Conservation (phyloP, 2,113 vertebrate genomes). For the Heterotis niloticus region DNA sequence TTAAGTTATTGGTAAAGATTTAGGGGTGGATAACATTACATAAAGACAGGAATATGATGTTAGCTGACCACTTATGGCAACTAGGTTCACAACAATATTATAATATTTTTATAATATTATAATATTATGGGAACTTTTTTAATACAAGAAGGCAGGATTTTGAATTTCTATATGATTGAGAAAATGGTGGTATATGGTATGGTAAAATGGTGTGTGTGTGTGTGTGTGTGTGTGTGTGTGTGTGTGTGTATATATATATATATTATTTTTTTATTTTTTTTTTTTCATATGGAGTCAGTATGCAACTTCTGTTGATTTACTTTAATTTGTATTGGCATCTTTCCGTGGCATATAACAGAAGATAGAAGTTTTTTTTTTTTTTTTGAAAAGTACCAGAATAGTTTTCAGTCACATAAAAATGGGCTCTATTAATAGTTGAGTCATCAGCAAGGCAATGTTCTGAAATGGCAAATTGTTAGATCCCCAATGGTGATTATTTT, state of each 20-base stretch:
- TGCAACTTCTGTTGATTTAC: conserved; percentile 41
- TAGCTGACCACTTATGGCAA: conserved; percentile 55
- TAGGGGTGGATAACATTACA: conserved; percentile 68
- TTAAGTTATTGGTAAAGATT: conserved; percentile 72
- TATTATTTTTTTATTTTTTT: conserved; percentile 44
- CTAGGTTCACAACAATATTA: too few relatives aligned
- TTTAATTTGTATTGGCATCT: conserved; percentile 48
- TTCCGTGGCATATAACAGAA: conserved; percentile 37
- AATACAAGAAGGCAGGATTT: too few relatives aligned
- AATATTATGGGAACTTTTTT: too few relatives aligned
- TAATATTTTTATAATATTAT: too few relatives aligned
- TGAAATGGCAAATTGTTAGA: conserved; percentile 75
- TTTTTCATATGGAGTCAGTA: conserved; percentile 47
- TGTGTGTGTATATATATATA: too few relatives aligned
- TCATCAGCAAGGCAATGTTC: conserved; percentile 66
- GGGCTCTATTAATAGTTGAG: conserved; percentile 60
- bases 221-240: too few relatives aligned
- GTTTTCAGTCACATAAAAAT: conserved; percentile 62
- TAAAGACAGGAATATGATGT: conserved; percentile 69
- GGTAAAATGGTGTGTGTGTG: too few relatives aligned
- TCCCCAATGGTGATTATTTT: conserved; percentile 70
- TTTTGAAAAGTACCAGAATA: conserved; percentile 50
- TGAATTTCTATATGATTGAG: too few relatives aligned
- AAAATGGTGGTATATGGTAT: too few relatives aligned
- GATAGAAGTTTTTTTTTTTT: conserved; percentile 38